Evolutionary conservation across 2,113 vertebrate species (phyloP).

Genomic region (Salvelinus namaycush): DNA sequence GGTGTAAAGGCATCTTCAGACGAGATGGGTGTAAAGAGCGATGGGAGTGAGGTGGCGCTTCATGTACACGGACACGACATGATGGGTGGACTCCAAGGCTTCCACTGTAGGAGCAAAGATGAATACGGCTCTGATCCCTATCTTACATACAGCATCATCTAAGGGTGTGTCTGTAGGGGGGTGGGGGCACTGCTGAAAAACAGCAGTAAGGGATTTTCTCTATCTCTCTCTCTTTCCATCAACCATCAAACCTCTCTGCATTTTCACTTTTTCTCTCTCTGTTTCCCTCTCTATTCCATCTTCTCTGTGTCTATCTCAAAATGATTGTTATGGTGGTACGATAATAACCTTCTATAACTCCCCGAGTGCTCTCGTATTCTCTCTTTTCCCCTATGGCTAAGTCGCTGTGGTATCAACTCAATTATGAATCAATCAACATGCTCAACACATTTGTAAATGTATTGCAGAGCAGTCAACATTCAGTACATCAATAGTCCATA

Average conservation of each 20-base stretch:
- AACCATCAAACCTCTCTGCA: too few relatives aligned
- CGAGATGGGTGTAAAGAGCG: slow-evolving; percentile 32
- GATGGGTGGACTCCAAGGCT: slow-evolving; percentile 14
- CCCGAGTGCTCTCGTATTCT: background rate
- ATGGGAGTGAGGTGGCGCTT: slow-evolving; percentile 21
- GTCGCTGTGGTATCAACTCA: slow-evolving; percentile 23
- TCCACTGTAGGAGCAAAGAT: slow-evolving; percentile 22
- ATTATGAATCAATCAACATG: slow-evolving; percentile 48
- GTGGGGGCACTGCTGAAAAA: background rate
- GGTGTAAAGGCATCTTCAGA: slow-evolving; percentile 37
- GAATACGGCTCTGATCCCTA: slow-evolving; percentile 15
- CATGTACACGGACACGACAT: slow-evolving; percentile 34
- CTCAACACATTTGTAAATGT: slow-evolving; percentile 31
- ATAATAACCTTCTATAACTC: background rate
- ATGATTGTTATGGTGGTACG: too few relatives aligned
- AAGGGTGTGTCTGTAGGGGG: background rate
- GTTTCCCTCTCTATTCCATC: background rate
- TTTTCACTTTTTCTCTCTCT: background rate
- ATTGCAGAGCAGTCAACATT: slow-evolving; percentile 42
- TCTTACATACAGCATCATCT: slow-evolving; percentile 9
- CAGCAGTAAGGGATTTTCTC: background rate
- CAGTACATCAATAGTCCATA: slow-evolving; percentile 42
- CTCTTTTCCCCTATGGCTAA: background rate
- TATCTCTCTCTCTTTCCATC: background rate
- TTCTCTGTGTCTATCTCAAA: background rate